Percentiles rank a stretch among this genome's conserved stretches.
Conservation (phyloP, 2,888 invertebrate species). For the Chelonus formosanus region DNA sequence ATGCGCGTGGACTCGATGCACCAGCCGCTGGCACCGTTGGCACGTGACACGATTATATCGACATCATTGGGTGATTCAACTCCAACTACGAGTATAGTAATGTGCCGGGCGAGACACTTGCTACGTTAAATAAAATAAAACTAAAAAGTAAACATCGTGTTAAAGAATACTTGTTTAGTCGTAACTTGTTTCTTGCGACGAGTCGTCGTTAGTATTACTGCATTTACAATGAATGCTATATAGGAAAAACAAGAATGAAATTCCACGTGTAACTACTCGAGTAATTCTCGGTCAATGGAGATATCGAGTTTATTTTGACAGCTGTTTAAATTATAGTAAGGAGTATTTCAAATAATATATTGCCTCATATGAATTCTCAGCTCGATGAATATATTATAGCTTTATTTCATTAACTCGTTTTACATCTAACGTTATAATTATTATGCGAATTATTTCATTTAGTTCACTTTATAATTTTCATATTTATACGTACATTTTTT, state of each 20-base stretch:
- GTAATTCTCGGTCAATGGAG: constrained; percentile 4
- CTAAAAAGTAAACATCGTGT: constrained; percentile 8
- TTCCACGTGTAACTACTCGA: constrained; percentile 12
- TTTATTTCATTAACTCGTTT: too few relatives aligned
- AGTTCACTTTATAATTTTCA: too few relatives aligned
- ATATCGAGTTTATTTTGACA: constrained; percentile 16
- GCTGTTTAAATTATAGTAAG: constrained; percentile 10
- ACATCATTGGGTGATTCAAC: constrained; percentile 36
- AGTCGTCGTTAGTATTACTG: not conserved
- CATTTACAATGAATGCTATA: constrained; percentile 4
- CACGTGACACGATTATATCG: constrained; percentile 44
- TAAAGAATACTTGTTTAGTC: not conserved
- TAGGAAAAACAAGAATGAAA: constrained; percentile 14
- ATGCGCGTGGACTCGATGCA: constrained; percentile 30
- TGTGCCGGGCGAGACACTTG: constrained; percentile 18
- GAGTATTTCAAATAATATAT: constrained; percentile 4
- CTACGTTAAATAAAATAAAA: constrained; percentile 31
- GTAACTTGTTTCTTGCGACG: constrained; percentile 1
- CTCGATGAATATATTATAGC: not conserved
- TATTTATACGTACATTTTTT: too few relatives aligned
- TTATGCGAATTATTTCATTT: too few relatives aligned
- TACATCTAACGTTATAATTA: too few relatives aligned
- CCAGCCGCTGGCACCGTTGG: constrained; percentile 16
- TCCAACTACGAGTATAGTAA: constrained; percentile 31
- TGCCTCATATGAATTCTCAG: too few relatives aligned